phyloP scores from a whole-genome alignment of 2,888 invertebrate genomes.

The Glomeris marginata region DNA sequence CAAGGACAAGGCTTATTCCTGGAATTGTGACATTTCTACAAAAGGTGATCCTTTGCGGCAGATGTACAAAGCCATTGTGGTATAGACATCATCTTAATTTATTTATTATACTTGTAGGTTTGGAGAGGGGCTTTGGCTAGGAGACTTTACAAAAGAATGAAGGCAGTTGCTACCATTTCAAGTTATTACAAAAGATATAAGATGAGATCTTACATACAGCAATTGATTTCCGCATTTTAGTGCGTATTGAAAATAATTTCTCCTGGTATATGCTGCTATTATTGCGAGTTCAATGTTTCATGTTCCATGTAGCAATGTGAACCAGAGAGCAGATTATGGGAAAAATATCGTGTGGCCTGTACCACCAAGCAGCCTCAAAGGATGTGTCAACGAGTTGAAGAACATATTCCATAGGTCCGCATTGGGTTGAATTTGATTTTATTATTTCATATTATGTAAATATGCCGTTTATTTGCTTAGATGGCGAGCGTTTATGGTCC shows the following conservation, averaged over 20 bases:
- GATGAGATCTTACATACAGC: slow-evolving; percentile 50
- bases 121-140: slow-evolving; percentile 74
- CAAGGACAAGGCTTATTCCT: slow-evolving; percentile 73
- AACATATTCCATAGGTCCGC: slow-evolving; percentile 18
- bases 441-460: neutral
- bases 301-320: slow-evolving; percentile 43
- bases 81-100: slow-evolving; percentile 1
- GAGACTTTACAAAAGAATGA: slow-evolving; percentile 63
- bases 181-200: slow-evolving; percentile 65
- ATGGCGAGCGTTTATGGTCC: slow-evolving; percentile 77
- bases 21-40: slow-evolving; percentile 83
- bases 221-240: slow-evolving; percentile 46
- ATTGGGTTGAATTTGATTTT: neutral
- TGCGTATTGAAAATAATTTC: slow-evolving; percentile 19
- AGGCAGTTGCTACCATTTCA: slow-evolving; percentile 68
- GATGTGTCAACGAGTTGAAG: slow-evolving; percentile 36
- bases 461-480: slow-evolving; percentile 9
- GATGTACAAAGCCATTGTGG: slow-evolving; percentile 4
- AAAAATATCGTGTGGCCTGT: slow-evolving; percentile 67
- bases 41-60: slow-evolving; percentile 47
- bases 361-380: slow-evolving; percentile 51
- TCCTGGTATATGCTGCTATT: neutral
- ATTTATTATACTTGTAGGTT: slow-evolving; percentile 26
- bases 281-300: too few relatives aligned
- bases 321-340: slow-evolving; percentile 54